Base-by-base conservation (phyloP, 2,888 invertebrate species). In the Tolmerus cingulatus region DNA sequence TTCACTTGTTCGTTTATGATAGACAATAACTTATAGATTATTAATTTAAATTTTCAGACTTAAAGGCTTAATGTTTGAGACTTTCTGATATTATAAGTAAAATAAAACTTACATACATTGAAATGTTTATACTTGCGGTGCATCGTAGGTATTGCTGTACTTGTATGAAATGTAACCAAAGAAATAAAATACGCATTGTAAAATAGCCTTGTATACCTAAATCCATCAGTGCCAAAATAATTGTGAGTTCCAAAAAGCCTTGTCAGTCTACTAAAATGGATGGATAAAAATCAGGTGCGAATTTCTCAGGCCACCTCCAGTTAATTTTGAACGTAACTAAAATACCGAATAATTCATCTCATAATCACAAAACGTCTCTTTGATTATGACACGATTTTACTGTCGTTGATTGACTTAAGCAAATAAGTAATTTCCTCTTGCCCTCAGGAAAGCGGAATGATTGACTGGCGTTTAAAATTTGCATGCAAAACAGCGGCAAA, bases 401-500 rank as follows among this genome's bases (percentile, higher is more conserved):
- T 34, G 34, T 37, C 16, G 76, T 34, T 76, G 76, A 76, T 76
- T 76, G 76, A 76, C 76, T 37, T 34, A 34, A 76, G 34, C 76
- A 76, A 76, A 76, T 37, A 76, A n/a, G 4, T 37, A 76, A 76
- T 37, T 37, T 37, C 76, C 37, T 37, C n/a, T 76, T 37, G 74
- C 34, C 76, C n/a, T n/a, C 37, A 34, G 37, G 0, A 4, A 34
- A 76, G 37, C 37, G 43, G 16, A 81, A n/a, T 81, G 78, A 78
- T 78, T 78, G 81, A 81, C 34, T 37, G 81, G 43, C 81, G 46
- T 51, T 40, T 78, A 27, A 81, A 81, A 76, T 34, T 55, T 51
- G 46, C 51, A 81, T 81, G 81, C 81, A 55, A 81, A 81, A 51
- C n/a, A 14, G 19, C 55, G 8, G 43, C 23, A 43, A 40, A 78